A percentile compares a stretch with the other conserved stretches of the same genome.
Conservation (phyloP, 2,113 vertebrate genomes). For the Etia nguti region DNA sequence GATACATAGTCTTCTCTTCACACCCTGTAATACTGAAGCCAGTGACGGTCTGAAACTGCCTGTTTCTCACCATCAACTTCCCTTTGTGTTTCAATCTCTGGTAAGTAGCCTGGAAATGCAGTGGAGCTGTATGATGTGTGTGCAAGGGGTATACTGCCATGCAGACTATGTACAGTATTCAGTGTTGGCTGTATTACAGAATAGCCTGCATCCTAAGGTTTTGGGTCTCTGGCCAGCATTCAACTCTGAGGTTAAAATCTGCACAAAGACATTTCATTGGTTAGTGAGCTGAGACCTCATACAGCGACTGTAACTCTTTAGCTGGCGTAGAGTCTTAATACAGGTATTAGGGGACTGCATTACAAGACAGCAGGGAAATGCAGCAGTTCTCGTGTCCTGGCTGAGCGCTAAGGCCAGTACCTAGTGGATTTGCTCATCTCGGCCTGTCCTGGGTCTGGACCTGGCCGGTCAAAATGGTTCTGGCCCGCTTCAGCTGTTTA, state of each 20-base stretch:
- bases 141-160: background rate
- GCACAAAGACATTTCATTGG: conserved; percentile 41
- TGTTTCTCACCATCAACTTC: no score
- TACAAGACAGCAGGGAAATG: conserved; percentile 30
- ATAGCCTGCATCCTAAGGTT: background rate
- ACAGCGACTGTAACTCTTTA: conserved; percentile 15
- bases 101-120: background rate
- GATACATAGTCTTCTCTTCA: background rate
- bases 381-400: conserved; percentile 25
- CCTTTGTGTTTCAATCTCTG: background rate
- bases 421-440: background rate
- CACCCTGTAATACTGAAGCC: background rate
- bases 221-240: background rate
- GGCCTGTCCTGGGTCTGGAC: background rate
- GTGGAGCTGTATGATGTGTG: background rate
- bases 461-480: background rate
- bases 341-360: conserved; percentile 5
- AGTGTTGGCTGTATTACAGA: background rate
- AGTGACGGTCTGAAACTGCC: no score
- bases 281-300: conserved; percentile 43
- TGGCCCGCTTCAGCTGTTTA: conserved; percentile 37
- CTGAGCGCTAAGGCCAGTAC: background rate
- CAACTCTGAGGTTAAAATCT: conserved; percentile 21
- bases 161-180: background rate
- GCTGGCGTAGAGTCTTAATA: conserved; percentile 25